Percentiles rank a stretch among this genome's conserved stretches.
phyloP scores from a whole-genome alignment of 2,113 vertebrate genomes.

The Crypturellus undulatus region DNA sequence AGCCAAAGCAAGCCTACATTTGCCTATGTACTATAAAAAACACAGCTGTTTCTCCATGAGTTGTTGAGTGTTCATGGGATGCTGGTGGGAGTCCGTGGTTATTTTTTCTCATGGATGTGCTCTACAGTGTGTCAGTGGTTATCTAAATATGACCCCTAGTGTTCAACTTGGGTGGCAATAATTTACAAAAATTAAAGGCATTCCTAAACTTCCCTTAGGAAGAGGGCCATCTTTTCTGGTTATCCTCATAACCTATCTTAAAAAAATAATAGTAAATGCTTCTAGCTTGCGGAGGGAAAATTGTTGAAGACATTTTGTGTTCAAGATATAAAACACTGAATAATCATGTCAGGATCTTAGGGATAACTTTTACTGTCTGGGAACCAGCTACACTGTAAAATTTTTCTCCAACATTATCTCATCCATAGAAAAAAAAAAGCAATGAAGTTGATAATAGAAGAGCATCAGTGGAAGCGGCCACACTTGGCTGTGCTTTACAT shows the following conservation, averaged over 20 bases:
- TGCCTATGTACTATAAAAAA: neutral
- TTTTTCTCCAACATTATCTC: neutral
- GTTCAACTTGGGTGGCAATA: conserved; percentile 62
- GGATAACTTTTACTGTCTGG: neutral
- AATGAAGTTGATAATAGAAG: neutral
- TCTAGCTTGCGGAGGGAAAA: neutral
- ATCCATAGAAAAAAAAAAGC: neutral
- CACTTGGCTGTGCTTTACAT: neutral
- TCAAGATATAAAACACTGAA: neutral
- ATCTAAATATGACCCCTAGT: conserved; percentile 78
- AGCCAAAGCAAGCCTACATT: neutral
- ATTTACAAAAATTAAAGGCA: neutral
- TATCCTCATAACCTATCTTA: neutral
- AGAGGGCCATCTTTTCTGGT: neutral
- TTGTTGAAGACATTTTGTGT: neutral
- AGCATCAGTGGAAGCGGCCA: neutral
- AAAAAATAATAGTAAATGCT: neutral
- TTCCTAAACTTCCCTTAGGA: neutral
- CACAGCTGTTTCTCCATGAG: neutral
- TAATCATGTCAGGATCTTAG: neutral
- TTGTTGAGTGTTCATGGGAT: neutral
- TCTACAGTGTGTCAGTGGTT: conserved; percentile 38
- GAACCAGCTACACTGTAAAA: neutral
- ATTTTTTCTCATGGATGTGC: neutral
- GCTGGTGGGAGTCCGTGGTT: neutral